Conservation (phyloP, 1,140 invertebrate genomes). For the Polypedilum pembai region DNA sequence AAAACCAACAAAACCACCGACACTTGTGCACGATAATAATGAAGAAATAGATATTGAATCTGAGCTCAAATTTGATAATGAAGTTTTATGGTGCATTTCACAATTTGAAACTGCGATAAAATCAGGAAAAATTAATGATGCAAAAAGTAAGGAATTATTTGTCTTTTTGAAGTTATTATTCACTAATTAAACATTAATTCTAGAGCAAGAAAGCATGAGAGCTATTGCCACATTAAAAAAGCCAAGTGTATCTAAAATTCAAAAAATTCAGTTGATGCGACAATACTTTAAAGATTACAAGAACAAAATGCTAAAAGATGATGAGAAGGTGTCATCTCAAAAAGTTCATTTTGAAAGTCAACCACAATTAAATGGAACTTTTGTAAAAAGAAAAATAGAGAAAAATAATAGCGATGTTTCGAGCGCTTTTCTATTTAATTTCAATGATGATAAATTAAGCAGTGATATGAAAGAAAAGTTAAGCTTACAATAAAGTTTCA, state of each 20-base stretch:
- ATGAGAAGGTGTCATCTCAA: neutral
- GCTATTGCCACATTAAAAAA: neutral
- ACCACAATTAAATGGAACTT: neutral
- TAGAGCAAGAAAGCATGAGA: neutral
- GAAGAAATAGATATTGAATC: neutral
- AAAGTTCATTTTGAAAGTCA: neutral
- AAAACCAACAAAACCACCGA: neutral
- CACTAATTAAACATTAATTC: neutral
- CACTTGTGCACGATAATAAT: neutral
- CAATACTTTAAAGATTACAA: constrained; percentile 20
- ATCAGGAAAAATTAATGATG: neutral
- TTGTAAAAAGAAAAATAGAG: neutral
- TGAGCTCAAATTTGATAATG: constrained; percentile 16
- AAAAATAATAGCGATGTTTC: neutral
- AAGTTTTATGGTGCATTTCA: constrained; percentile 21
- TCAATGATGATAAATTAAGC: neutral
- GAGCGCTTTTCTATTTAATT: neutral
- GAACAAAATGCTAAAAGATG: neutral
- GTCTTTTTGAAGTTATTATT: neutral
- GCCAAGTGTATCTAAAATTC: neutral
- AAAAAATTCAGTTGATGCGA: constrained; percentile 4
- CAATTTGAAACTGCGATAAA: neutral
- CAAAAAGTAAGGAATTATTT: neutral
- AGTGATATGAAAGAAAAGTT: neutral
- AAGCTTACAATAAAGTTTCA: no score